Evolutionary conservation across 1,140 invertebrate species (phyloP), one percentile per base, ranked within the genome.

Genomic region (Pristionchus pacificus): DNA sequence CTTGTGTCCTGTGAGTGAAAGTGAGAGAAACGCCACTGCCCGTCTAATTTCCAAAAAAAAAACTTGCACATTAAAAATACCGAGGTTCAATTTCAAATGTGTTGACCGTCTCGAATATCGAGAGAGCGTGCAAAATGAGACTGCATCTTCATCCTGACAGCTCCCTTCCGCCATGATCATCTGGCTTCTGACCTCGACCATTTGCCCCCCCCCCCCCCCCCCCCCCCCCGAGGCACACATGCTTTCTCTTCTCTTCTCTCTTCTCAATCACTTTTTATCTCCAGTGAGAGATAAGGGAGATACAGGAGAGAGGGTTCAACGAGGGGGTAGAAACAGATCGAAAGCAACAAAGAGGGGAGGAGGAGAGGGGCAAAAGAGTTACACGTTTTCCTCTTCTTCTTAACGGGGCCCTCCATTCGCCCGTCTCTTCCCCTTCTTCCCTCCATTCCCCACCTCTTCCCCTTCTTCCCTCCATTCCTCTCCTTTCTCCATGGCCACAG

Each of bases 161-260:
- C 15, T 24, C 2, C 19, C 28, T 27, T 2, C 29, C n/a, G 13
- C 57, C 32, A 2, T 65, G 24, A 49, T 24, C 24, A 3, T 33
- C 14, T 32, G 65, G 57, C 65, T 58, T 66, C 30, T 57, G 65
- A 57, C 38, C 59, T 66, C 65, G 25, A 1, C 31, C 29, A 28
- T 49, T 19, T 24, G 14, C 32, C 32, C 14, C 32, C 32, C 63
- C n/a, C n/a, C n/a, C 63, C 10, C 29, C 24, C 13, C 27, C 59
- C 25, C 32, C 49, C 63, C 15, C 62, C 29, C 29, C 19, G 24
- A 3, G 19, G 2, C 6, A 2, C n/a, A 2, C 28, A n/a, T 3
- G 24, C 2, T n/a, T 60, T 28, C 2, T 60, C 59, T 60, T 60
- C 59, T 60, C 28, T 10, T 6, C 28, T 60, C 28, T 2, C 59